Evolutionary conservation across 1,140 invertebrate genomes (phyloP).

Genomic region (Alviniconcha marisindica): DNA sequence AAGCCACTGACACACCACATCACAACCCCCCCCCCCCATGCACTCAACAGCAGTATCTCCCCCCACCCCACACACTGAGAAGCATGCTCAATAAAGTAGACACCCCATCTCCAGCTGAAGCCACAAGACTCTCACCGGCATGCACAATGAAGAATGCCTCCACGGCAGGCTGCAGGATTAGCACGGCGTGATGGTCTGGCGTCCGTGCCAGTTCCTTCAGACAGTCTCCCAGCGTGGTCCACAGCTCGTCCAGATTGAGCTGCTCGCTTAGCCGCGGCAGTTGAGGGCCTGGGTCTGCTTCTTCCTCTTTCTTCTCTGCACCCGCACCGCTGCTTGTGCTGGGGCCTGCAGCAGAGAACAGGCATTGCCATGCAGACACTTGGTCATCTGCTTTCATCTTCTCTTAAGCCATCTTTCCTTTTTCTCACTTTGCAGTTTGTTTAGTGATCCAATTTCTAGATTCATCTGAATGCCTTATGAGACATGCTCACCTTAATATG

Average conservation of each 20-base stretch:
- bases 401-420: too few species aligned
- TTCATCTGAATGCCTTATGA: too few species aligned
- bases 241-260: slow-evolving; percentile 81
- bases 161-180: slow-evolving; percentile 94
- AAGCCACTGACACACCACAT: too few species aligned
- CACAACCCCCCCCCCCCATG: too few species aligned
- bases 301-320: slow-evolving; percentile 43
- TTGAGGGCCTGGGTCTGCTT: slow-evolving; percentile 17
- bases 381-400: neutral
- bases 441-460: too few species aligned
- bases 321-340: neutral
- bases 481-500: too few species aligned
- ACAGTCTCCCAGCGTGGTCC: slow-evolving; percentile 89
- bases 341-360: neutral
- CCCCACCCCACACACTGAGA: too few species aligned
- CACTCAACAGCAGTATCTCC: too few species aligned
- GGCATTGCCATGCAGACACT: neutral
- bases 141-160: slow-evolving; percentile 95
- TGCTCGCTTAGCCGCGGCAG: slow-evolving; percentile 85
- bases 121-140: slow-evolving; percentile 78
- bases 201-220: slow-evolving; percentile 89
- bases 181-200: slow-evolving; percentile 93
- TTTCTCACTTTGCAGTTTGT: too few species aligned
- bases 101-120: too few species aligned
- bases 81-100: too few species aligned